Conservation (phyloP, 64 coral and sea anemone genomes). For the Stichodactyla mertensii region DNA sequence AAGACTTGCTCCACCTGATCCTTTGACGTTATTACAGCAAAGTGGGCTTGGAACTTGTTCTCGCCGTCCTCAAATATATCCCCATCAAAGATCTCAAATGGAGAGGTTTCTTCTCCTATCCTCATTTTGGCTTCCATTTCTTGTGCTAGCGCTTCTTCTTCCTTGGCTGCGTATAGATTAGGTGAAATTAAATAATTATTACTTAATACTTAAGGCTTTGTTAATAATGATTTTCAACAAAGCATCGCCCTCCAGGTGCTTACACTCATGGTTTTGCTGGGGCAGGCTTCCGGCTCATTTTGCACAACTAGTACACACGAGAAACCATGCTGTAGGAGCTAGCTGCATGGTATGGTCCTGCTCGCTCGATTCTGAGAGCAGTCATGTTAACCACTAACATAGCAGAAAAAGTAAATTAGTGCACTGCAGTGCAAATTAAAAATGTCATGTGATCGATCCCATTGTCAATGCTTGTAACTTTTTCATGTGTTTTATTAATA, state of each 20-base stretch:
- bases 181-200: neutral
- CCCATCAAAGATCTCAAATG: neutral
- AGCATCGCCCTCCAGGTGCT: neutral
- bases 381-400: too few species aligned
- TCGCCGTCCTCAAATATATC: neutral
- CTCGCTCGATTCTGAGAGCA: too few species aligned
- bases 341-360: too few species aligned
- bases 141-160: neutral
- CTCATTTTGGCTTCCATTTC: neutral
- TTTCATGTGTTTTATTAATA: too few species aligned
- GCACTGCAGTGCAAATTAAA: too few species aligned
- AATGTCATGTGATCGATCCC: too few species aligned
- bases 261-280: too few species aligned
- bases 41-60: constrained; percentile 1
- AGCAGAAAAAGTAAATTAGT: too few species aligned
- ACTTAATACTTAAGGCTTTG: neutral
- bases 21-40: neutral
- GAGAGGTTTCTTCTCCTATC: neutral
- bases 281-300: too few species aligned
- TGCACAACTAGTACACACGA: too few species aligned
- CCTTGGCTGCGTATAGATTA: neutral
- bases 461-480: too few species aligned
- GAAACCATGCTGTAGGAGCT: too few species aligned
- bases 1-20: neutral
- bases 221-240: neutral